Evolutionary conservation across 2,888 invertebrate genomes (phyloP).

Genomic region (Eupithecia subumbrata): DNA sequence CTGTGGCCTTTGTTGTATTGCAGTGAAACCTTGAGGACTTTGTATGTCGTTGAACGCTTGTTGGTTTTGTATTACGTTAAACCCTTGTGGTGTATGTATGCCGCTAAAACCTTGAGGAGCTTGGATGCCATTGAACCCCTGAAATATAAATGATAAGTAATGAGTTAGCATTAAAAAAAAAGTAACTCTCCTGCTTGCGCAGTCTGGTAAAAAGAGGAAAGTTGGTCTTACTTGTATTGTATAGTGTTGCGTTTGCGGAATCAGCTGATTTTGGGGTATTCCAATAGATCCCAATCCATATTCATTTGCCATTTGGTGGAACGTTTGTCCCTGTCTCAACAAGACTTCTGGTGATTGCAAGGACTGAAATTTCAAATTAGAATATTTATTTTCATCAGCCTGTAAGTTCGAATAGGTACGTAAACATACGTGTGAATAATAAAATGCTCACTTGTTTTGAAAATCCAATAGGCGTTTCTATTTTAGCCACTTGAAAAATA

Average conservation of each 20-base stretch:
- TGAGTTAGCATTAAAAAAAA: neutral
- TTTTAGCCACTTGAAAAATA: slow-evolving; percentile 62
- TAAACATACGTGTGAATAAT: too few relatives aligned
- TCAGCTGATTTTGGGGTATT: slow-evolving; percentile 71
- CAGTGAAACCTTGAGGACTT: slow-evolving; percentile 29
- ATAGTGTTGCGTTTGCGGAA: slow-evolving; percentile 64
- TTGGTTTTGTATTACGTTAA: slow-evolving; percentile 20
- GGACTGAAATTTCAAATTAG: slow-evolving; percentile 42
- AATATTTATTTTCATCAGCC: neutral
- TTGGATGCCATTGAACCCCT: slow-evolving; percentile 27
- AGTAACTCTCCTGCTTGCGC: too few relatives aligned
- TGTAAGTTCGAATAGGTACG: neutral
- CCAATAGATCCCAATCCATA: slow-evolving; percentile 73
- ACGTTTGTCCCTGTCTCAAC: slow-evolving; percentile 68
- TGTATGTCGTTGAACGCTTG: slow-evolving; percentile 28
- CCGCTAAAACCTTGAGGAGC: slow-evolving; percentile 23
- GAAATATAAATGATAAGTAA: slow-evolving; percentile 5
- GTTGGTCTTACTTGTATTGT: slow-evolving; percentile 60
- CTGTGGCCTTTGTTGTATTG: slow-evolving; percentile 44
- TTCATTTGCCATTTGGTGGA: slow-evolving; percentile 71
- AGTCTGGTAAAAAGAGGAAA: neutral
- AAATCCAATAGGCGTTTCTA: slow-evolving; percentile 73
- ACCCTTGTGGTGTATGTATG: slow-evolving; percentile 14
- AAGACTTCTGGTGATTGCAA: slow-evolving; percentile 70
- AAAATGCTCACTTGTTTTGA: slow-evolving; percentile 63